These are phyloP conservation scores for Phalacrocorax pelagicus DNA, from an alignment of 2,113 vertebrate genomes.

Conservation along the genomic window DNA sequence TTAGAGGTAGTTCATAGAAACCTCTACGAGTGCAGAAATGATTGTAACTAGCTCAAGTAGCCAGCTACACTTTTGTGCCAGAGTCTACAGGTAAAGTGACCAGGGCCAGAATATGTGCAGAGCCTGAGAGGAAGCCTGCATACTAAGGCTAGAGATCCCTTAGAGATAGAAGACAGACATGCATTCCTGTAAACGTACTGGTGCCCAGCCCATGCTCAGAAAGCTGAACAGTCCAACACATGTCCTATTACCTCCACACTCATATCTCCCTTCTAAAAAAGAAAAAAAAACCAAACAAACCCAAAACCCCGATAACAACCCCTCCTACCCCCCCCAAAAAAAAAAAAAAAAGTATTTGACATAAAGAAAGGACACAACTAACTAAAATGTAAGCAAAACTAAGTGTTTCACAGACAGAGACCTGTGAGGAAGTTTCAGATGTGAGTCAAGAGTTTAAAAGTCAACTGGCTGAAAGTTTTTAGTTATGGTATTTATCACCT, in stretches of 20 bases:
- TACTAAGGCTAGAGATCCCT: background rate
- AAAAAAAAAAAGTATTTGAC: background rate
- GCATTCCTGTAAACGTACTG: background rate
- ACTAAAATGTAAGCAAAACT: background rate
- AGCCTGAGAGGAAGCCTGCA: background rate
- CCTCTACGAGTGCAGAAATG: background rate
- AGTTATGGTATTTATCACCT: background rate
- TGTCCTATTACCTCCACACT: too few species aligned
- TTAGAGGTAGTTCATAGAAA: background rate
- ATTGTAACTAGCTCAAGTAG: background rate
- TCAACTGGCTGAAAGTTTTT: background rate
- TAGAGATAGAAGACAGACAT: background rate
- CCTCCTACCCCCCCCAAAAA: background rate
- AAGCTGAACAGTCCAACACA: background rate
- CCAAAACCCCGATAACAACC: background rate
- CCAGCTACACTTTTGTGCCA: background rate
- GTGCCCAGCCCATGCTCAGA: background rate
- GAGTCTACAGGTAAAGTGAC: background rate
- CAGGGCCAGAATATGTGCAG: background rate
- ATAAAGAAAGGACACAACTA: background rate
- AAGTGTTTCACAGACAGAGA: background rate
- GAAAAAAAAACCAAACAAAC: too few species aligned
- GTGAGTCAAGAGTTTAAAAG: background rate
- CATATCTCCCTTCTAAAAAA: background rate
- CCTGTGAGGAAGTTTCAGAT: background rate